Percentiles rank a stretch among this genome's conserved stretches.
Evolutionary conservation across 2,797 vertebrate genomes (phyloP).

Genomic region (Borostomias antarcticus): DNA sequence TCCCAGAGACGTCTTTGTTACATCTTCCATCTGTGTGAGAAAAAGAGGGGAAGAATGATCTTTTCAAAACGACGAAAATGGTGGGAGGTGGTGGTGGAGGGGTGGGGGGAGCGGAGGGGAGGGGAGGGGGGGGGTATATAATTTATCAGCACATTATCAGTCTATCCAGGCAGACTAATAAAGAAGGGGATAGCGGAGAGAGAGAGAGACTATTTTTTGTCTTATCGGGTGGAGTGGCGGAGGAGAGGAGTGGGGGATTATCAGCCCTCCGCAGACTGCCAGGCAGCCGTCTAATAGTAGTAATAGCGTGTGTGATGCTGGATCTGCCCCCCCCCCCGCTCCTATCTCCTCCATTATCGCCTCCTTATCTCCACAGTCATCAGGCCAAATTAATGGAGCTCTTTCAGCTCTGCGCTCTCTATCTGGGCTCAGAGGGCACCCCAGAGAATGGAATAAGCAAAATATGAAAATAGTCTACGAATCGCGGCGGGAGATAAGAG

Average conservation of each 20-base stretch:
- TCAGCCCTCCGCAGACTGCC: constrained; percentile 91
- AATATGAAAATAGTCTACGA: constrained; percentile 85
- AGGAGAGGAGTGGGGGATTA: constrained; percentile 84
- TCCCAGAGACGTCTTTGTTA: constrained; percentile 38
- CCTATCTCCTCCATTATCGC: constrained; percentile 91
- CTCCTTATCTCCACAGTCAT: constrained; percentile 89
- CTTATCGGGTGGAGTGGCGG: constrained; percentile 90
- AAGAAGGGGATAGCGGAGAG: constrained; percentile 73
- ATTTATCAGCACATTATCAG: constrained; percentile 93
- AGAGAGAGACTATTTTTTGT: constrained; percentile 90
- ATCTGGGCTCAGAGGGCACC: constrained; percentile 87
- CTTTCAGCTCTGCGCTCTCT: constrained; percentile 88
- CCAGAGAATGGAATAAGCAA: constrained; percentile 90
- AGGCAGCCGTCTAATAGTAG: constrained; percentile 92
- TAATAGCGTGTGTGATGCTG: constrained; percentile 92
- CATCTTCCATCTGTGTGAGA: constrained; percentile 15
- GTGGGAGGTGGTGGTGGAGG: neutral
- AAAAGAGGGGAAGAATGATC: constrained; percentile 6
- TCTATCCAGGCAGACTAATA: constrained; percentile 92
- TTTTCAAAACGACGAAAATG: constrained; percentile 14
- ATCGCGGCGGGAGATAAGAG: neutral
- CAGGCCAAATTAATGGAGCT: constrained; percentile 94
- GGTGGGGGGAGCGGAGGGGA: constrained; percentile 32
- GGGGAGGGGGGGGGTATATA: constrained; percentile 89
- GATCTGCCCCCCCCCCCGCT: constrained; percentile 83